Conservation (phyloP, 1,140 invertebrate genomes). For the Drosophila pruinosa region DNA sequence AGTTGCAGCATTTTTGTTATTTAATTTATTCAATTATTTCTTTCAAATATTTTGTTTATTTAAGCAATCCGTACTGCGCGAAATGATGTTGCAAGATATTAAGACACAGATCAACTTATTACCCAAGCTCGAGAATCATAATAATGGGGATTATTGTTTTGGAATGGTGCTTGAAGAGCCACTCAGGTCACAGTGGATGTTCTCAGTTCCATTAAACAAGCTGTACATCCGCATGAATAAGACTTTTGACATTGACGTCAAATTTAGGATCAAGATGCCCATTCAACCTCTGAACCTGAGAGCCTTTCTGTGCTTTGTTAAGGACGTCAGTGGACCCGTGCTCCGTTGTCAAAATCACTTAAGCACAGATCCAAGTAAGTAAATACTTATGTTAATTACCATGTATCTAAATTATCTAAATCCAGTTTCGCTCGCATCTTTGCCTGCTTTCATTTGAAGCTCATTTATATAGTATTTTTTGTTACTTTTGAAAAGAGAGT, state of each 20-base stretch:
- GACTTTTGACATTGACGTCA: constrained; percentile 67
- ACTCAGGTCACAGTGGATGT: constrained; percentile 60
- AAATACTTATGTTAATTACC: too few relatives aligned
- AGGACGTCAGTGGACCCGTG: constrained; percentile 74
- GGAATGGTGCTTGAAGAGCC: constrained; percentile 58
- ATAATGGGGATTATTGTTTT: constrained; percentile 66
- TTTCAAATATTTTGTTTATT: constrained; percentile 17
- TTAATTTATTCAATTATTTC: background rate
- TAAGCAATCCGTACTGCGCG: constrained; percentile 72
- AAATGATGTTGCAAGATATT: constrained; percentile 68
- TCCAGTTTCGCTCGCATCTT: too few relatives aligned
- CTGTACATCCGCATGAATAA: constrained; percentile 73
- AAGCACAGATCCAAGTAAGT: constrained; percentile 63
- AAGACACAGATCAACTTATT: constrained; percentile 57
- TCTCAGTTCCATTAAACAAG: constrained; percentile 58
- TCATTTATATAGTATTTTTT: too few relatives aligned
- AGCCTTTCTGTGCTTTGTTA: constrained; percentile 65
- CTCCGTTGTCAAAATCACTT: constrained; percentile 77
- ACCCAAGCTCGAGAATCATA: constrained; percentile 71
- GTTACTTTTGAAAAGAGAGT: too few relatives aligned
- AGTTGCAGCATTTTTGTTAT: background rate
- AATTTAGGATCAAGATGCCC: constrained; percentile 62
- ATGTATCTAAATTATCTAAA: too few relatives aligned
- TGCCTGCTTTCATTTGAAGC: too few relatives aligned
- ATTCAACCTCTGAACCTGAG: constrained; percentile 66